Base-by-base conservation (phyloP, 2,888 invertebrate species). In the Pantelozetes paolii region DNA sequence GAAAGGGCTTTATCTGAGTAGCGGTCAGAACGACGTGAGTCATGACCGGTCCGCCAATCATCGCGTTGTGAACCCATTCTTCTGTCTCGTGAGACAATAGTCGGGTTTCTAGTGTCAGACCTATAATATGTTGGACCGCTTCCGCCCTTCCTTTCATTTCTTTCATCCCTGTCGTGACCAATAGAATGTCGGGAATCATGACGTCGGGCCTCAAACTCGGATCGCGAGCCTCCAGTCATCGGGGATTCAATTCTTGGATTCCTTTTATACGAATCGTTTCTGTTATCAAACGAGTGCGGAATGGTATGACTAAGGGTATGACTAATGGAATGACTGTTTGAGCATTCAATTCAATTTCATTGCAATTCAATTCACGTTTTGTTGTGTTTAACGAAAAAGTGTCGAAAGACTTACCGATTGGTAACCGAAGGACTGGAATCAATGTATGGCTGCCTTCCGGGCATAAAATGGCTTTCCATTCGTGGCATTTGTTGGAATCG, bases 401-500 rank as follows among this genome's bases (percentile, higher is more conserved):
- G 13, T 15, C 23, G 18, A 13, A 3, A 23, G 26, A 62, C 62
- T 62, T 62, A 62, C 62, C 62, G 62, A 62, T 62, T 62, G 62
- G n/a, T 20, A 18, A 36, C 59, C 18, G 59, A 18, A 32, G 62
- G 15, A 20, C 32, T 62, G n/a, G 62, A 62, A 18, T 62, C 32
- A 36, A 32, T n/a, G 20, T n/a, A 36, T 32, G 28, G 15, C n/a
- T 32, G 62, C 36, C 62, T 26, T 2, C 32, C 36, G 36, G 62
- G 62, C 1, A 62, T 32, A 8, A 62, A 5, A 54, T 50, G 26
- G 32, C 13, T 26, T n/a, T 71, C 36, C 11, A 50, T 20, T 23
- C 70, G 70, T 70, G 50, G 36, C 8, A 71, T 48, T 23, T 71
- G 20, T 13, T 48, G 71, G 13, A 62, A 69, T 28, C 82, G 79